A percentile compares a stretch with the other conserved stretches of the same genome.
Conservation (phyloP, 2,797 vertebrate species). For the Selene dorsalis region DNA sequence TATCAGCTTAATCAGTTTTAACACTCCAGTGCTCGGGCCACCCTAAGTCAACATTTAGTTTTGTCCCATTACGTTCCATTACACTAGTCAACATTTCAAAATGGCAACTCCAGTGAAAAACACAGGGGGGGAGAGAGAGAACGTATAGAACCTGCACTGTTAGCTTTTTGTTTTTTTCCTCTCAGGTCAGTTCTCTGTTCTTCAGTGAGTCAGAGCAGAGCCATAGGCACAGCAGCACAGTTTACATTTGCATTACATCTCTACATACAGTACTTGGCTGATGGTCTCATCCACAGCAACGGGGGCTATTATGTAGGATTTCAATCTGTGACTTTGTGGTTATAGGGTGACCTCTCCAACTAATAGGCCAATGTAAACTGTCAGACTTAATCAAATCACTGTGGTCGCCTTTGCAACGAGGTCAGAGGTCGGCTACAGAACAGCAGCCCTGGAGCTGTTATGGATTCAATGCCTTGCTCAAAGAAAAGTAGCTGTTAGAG, state of each 20-base stretch:
- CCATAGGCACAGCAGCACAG: not conserved
- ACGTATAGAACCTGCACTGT: constrained; percentile 23
- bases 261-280: constrained; percentile 3
- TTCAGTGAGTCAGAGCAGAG: constrained; percentile 20
- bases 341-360: constrained; percentile 37
- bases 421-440: constrained; percentile 43
- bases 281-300: not conserved
- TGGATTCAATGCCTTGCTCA: constrained; percentile 18
- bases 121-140: not conserved
- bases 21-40: constrained; percentile 53
- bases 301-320: constrained; percentile 28
- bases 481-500: not conserved
- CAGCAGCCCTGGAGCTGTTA: constrained; percentile 23
- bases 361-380: constrained; percentile 56
- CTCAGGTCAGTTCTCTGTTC: not conserved
- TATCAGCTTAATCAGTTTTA: constrained; percentile 72
- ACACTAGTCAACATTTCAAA: constrained; percentile 62
- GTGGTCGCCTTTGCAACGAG: constrained; percentile 13
- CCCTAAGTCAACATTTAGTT: constrained; percentile 67
- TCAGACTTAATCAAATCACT: constrained; percentile 50
- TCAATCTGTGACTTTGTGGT: constrained; percentile 33
- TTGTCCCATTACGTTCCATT: constrained; percentile 64
- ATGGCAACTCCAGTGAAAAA: constrained; percentile 36
- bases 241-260: constrained; percentile 20
- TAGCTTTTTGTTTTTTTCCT: constrained; percentile 21